These are phyloP conservation scores for Lottia scabra DNA, from an alignment of 2,888 invertebrate genomes.

Conservation along the genomic window DNA sequence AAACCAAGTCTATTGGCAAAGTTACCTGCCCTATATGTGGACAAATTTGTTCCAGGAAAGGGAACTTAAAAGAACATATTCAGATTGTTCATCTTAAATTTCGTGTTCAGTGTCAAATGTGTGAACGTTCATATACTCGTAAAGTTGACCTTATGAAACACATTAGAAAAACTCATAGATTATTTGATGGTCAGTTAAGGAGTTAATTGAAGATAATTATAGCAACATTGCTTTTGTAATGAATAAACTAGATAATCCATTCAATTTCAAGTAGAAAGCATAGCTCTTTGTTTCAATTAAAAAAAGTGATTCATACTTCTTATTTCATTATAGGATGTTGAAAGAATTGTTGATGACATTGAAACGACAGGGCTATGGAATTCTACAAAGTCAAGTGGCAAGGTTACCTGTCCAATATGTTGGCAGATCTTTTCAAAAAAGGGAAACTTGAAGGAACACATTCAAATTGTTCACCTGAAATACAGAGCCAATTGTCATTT, in stretches of 20 bases:
- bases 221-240: too few species aligned
- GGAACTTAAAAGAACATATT: background rate
- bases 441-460: conserved; percentile 1
- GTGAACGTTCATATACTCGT: background rate
- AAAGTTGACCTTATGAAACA: background rate
- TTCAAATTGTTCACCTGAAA: conserved; percentile 1
- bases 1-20: conserved; percentile 3
- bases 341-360: too few species aligned
- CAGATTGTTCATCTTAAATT: conserved; percentile 1
- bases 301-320: too few species aligned
- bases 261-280: too few species aligned
- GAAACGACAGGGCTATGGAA: background rate
- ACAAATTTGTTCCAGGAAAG: background rate
- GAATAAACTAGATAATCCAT: too few species aligned
- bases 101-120: background rate
- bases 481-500: background rate
- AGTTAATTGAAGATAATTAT: too few species aligned
- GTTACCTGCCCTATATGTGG: background rate
- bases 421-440: background rate
- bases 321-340: too few species aligned
- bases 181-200: too few species aligned
- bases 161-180: background rate
- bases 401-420: background rate
- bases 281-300: too few species aligned
- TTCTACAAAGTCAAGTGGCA: background rate